These are phyloP conservation scores for Eumeta japonica DNA, from an alignment of 1,140 invertebrate species.

Conservation along the genomic window DNA sequence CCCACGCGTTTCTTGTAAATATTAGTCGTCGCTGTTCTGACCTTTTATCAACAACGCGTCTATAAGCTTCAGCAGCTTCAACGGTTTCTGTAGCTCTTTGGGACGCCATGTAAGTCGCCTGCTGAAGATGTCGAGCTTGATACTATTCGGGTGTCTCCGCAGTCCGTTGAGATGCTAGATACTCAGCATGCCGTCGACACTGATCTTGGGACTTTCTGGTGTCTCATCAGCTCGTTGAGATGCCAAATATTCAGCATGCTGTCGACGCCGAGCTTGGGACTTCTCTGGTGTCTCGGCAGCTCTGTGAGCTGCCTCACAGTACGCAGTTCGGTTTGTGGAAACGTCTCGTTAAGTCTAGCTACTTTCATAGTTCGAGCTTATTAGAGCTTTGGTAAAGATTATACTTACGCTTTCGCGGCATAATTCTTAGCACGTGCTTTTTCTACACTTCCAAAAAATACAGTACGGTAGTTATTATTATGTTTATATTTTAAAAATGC, in stretches of 20 bases:
- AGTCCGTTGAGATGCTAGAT: too few relatives aligned
- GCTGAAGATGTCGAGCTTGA: constrained; percentile 6
- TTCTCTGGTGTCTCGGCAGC: constrained; percentile 13
- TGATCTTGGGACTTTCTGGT: constrained; percentile 10
- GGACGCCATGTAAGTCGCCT: constrained; percentile 8
- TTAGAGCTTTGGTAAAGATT: too few relatives aligned
- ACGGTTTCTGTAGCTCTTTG: too few relatives aligned
- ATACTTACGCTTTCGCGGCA: constrained; percentile 17
- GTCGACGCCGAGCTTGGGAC: too few relatives aligned
- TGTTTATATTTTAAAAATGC: constrained; percentile 10
- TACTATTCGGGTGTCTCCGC: constrained; percentile 1
- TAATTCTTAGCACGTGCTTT: constrained; percentile 9
- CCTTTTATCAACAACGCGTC: constrained; percentile 19
- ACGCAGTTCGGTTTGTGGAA: constrained; percentile 12
- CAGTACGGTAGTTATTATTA: constrained; percentile 16
- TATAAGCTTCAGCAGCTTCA: constrained; percentile 16
- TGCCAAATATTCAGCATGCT: too few relatives aligned
- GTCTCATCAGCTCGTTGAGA: too few relatives aligned
- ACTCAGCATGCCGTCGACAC: too few relatives aligned
- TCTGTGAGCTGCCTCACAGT: constrained; percentile 12
- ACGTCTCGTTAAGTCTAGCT: too few relatives aligned
- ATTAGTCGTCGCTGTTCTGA: constrained; percentile 17
- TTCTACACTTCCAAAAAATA: constrained; percentile 18
- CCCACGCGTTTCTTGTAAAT: constrained; percentile 19
- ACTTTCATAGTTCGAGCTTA: too few relatives aligned